Evolutionary conservation across 2,888 invertebrate species (phyloP), one percentile per base, ranked within the genome.

Genomic region (Lapara coniferarum): DNA sequence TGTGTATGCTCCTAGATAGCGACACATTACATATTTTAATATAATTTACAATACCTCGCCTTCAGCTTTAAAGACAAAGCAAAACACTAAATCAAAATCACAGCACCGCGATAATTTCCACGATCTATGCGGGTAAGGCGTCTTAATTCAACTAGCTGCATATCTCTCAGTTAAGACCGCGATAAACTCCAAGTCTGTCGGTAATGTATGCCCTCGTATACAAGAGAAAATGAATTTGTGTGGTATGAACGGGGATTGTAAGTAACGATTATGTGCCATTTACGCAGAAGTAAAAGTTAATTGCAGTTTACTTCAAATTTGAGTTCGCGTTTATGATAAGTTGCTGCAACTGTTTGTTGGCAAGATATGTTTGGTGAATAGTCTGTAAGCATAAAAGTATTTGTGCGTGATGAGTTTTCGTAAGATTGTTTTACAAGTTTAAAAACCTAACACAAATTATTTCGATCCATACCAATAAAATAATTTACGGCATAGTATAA

Each of bases 201-300:
- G 51, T 66, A 58, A 58, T 46, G 53, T 44, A 52, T 53, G 30
- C 52, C 13, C n/a, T 46, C 67, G 69, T 58, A 67, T 73, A 69
- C 69, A 66, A 51, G 51, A 37, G 30, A 67, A 69, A 71, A 53
- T 63, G 16, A 63, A 71, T 66, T 53, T 71, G 67, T 66, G 66
- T 16, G 12, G 16, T 63, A 5, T 13, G 25, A 63, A 49, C 46
- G 19, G 37, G 59, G 44, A 5, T 46, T 44, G 3, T 37, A 37
- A 37, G 37, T 51, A 51, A 51, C 51, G 14, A 2, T 14, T 51
- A 8, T 51, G 51, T 51, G 12, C 25, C 1, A 2, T 25, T 51
- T 12, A 14, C 6, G 1, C 12, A 51, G 51, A 51, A 14, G 12
- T 12, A 51, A 14, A 51, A 8, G 51, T 51, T 14, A 12, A 14